phyloP scores from a whole-genome alignment of 2,888 invertebrate species.

The Cryptus armator region DNA sequence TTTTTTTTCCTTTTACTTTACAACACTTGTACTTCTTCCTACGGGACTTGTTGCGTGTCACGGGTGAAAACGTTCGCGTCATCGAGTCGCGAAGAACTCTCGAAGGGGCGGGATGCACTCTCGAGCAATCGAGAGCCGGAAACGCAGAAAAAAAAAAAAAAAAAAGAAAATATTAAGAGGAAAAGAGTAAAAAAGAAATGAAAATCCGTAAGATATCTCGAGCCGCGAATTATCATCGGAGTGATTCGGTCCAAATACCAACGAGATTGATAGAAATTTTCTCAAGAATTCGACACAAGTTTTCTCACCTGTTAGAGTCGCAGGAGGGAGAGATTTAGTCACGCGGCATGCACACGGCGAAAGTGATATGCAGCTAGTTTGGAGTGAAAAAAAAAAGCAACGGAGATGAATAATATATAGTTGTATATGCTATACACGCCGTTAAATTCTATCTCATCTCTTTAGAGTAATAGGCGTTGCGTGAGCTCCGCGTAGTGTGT shows the following conservation, averaged over 20 bases:
- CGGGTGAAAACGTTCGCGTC: slow-evolving; percentile 51
- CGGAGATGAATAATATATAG: slow-evolving; percentile 32
- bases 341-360: slow-evolving; percentile 80
- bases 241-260: slow-evolving; percentile 61
- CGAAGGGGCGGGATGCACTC: not conserved
- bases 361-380: slow-evolving; percentile 77
- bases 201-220: slow-evolving; percentile 9
- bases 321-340: slow-evolving; percentile 73
- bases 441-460: slow-evolving; percentile 49
- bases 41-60: slow-evolving; percentile 49
- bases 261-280: slow-evolving; percentile 60
- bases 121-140: slow-evolving; percentile 33
- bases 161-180: not conserved
- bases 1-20: not conserved
- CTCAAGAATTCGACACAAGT: slow-evolving; percentile 1
- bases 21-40: slow-evolving; percentile 19
- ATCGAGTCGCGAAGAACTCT: slow-evolving; percentile 28
- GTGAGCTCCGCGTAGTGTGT: slow-evolving; percentile 52
- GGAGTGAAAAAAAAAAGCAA: slow-evolving; percentile 30
- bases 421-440: slow-evolving; percentile 8
- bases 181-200: not conserved
- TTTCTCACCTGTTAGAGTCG: slow-evolving; percentile 25
- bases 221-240: slow-evolving; percentile 13
- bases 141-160: slow-evolving; percentile 26
- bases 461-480: slow-evolving; percentile 55